Base-by-base conservation (phyloP, 2,888 invertebrate species). In the Zhuqinia jingwanae region DNA sequence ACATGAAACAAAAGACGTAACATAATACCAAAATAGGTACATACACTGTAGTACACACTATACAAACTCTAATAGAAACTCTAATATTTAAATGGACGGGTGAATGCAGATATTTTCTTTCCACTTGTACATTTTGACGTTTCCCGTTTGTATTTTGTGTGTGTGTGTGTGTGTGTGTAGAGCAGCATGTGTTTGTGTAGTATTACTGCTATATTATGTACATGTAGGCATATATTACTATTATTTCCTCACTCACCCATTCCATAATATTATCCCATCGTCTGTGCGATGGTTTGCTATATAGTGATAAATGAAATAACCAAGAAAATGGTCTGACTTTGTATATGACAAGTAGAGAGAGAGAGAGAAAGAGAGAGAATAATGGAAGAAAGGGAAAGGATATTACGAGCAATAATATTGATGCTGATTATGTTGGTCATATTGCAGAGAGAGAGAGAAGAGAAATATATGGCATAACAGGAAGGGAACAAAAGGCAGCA, bases 261-360 rank as follows among this genome's bases (percentile, higher is more conserved):
- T 80, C 53, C 70, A 80, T n/a, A 36, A 36, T 36, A 6, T 8
- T 8, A 36, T 80, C 56, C 17, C 17, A 47, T 27, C 56, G n/a
- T n/a, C n/a, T n/a, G n/a, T n/a, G n/a, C n/a, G n/a, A n/a, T 80
- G 80, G 27, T 80, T 70, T 80, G 10, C 36, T 36, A 36, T 8
- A 36, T 36, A 42, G 68, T 80, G 70, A 80, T 80, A 80, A 80
- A 80, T 70, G 80, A 70, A 80, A 80, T 80, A 80, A 42, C 80
- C 58, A 68, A 80, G 80, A 68, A 80, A 80, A 58, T 56, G 68
- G 42, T 70, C 70, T 70, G 47, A 79, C 70, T 65, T 79, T 65
- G 65, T 63, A 68, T 70, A 8, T 36, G 36, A 36, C 36, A 36
- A 8, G 3, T 8, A 36, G 36, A 36, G 8, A 6, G 36, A 36